Evolutionary conservation across 2,113 vertebrate species (phyloP).

Genomic region (Oreocharis arfaki): DNA sequence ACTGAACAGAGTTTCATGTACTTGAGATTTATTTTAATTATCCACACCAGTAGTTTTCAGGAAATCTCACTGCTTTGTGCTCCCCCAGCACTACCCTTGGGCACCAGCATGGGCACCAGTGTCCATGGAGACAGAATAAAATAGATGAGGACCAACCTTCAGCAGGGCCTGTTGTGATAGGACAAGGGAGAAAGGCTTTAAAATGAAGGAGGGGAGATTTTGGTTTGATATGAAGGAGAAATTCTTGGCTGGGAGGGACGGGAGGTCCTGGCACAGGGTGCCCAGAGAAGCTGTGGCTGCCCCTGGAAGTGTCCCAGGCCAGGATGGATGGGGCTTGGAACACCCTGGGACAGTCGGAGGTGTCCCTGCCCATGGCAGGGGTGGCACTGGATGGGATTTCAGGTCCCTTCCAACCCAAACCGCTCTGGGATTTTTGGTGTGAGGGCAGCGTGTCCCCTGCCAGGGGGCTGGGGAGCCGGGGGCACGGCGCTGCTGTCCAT

Average conservation of each 20-base stretch:
- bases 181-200: neutral
- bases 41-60: neutral
- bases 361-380: neutral
- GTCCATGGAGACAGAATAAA: neutral
- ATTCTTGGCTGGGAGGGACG: neutral
- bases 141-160: neutral
- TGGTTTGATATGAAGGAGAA: neutral
- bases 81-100: neutral
- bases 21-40: neutral
- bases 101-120: neutral
- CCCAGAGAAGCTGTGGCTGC: neutral
- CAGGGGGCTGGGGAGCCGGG: neutral
- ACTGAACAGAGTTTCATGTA: neutral
- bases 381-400: fast-evolving
- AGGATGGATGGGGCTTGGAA: neutral
- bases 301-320: neutral
- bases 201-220: neutral
- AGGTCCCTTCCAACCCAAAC: neutral
- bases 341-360: neutral
- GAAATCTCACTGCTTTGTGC: neutral
- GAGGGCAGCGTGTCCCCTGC: neutral
- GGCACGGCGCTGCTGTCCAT: conserved; percentile 33
- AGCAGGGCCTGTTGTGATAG: neutral
- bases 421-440: neutral
- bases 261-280: neutral